Evolutionary conservation across 2,797 vertebrate genomes (phyloP), one percentile per base, ranked within the genome.

Genomic region (Dryobates pubescens): DNA sequence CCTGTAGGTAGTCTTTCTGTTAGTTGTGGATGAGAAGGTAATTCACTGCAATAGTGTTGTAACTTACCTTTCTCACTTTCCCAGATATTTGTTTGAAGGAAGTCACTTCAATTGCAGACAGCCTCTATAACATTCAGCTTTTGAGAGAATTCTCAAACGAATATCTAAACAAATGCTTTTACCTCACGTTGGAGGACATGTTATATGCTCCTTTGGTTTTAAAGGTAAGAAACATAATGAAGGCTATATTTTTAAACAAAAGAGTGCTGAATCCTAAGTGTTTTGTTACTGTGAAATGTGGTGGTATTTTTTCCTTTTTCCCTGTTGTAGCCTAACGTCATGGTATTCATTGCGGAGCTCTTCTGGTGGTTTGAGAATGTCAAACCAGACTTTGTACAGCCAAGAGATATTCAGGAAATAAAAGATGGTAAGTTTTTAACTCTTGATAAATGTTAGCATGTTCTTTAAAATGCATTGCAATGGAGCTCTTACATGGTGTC

Each of bases 291-390:
- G 29, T 45, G 74, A 84, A 20, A 2, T 34, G 13, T 53, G 51
- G 7, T 20, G n/a, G n/a, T n/a, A n/a, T 15, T 41, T 15, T 20
- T 41, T 38, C 18, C 65, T 47, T 5, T 82, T 86, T 26, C 49
- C 18, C 65, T 47, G 5, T 82, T 86, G 41, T 91, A 99, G 99
- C 98, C 98, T 17, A 99, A 99, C 2, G 70, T 99, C 8, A 99
- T 99, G 98, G 99, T 98, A 49, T 99, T 99, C 80, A 98, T 99
- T 41, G 99, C 99, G 9, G 99, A 99, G 75, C 98, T 99, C 56
- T 99, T 99, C 96, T 99, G 99, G 99, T 99, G 99, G 99, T 99
- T 99, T 96, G 99, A 99, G 95, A 98, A 97, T 6, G 98, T 99
- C 91, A 99, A 98, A 89, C 99, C 99, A 17, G 99, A 99, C 64